These are phyloP conservation scores for Tenthredo amoena DNA, from an alignment of 2,888 invertebrate genomes.

Conservation along the genomic window DNA sequence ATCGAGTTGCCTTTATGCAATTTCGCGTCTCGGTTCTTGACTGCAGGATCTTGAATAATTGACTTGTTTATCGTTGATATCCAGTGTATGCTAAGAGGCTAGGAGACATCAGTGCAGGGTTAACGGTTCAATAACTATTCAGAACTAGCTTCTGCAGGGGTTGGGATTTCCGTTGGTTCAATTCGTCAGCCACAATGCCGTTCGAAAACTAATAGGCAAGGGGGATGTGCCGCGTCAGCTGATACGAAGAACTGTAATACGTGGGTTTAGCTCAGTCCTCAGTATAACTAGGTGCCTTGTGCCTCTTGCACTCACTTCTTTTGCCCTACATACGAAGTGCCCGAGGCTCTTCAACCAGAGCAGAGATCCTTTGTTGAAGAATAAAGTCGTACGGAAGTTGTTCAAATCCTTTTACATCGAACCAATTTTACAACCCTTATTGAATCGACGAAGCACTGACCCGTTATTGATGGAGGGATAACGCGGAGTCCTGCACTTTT, in stretches of 20 bases:
- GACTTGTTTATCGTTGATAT: conserved; percentile 27
- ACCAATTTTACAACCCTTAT: conserved; percentile 24
- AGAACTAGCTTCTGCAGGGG: background rate
- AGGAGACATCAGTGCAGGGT: background rate
- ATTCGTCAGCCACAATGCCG: background rate
- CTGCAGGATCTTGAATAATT: conserved; percentile 19
- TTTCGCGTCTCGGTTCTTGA: background rate
- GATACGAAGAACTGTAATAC: conserved; percentile 3
- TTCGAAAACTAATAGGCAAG: background rate
- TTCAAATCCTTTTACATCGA: conserved; percentile 38
- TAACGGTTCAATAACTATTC: conserved; percentile 8
- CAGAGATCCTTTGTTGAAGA: conserved; percentile 18
- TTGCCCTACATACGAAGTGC: conserved; percentile 44
- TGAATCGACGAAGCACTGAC: conserved; percentile 1
- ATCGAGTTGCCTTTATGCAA: conserved; percentile 28
- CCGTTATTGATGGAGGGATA: conserved; percentile 18
- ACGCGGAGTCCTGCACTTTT: background rate
- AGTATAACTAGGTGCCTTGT: conserved; percentile 1
- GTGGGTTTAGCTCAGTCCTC: background rate
- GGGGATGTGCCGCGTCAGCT: background rate
- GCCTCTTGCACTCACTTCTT: conserved; percentile 1
- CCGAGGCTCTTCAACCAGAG: conserved; percentile 18
- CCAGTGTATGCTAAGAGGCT: background rate
- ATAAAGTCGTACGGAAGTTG: conserved; percentile 8
- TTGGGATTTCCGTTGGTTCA: background rate